Percentiles rank a stretch among this genome's conserved stretches.
These are phyloP conservation scores for Platynereis dumerilii DNA, from an alignment of 2,888 invertebrate genomes.

Conservation along the genomic window DNA sequence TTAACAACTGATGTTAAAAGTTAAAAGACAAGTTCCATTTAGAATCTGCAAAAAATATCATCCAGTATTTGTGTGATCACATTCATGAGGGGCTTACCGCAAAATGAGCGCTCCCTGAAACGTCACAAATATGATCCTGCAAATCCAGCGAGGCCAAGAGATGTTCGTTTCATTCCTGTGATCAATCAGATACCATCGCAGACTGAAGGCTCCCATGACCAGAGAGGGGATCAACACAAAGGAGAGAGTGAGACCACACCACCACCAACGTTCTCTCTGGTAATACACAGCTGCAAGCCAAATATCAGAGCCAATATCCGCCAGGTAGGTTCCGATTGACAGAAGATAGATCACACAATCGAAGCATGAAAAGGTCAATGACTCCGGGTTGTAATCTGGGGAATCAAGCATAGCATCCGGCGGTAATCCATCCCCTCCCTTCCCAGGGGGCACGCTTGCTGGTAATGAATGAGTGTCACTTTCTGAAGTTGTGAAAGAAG, in stretches of 20 bases:
- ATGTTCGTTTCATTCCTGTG: constrained; percentile 6
- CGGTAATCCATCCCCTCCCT: too few relatives aligned
- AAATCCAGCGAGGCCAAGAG: constrained; percentile 26
- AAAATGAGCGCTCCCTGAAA: constrained; percentile 32
- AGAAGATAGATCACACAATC: constrained; percentile 14
- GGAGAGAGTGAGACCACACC: constrained; percentile 22
- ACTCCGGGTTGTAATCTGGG: too few relatives aligned
- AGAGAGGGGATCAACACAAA: constrained; percentile 19
- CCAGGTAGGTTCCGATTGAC: constrained; percentile 21
- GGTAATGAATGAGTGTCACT: too few relatives aligned
- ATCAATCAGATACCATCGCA: constrained; percentile 20
- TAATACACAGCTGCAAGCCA: constrained; percentile 26
- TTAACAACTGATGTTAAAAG: too few relatives aligned
- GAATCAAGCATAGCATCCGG: too few relatives aligned
- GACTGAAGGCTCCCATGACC: constrained; percentile 18
- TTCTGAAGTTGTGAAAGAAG: too few relatives aligned
- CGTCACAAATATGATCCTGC: constrained; percentile 26
- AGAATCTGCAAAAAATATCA: too few relatives aligned
- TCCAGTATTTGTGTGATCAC: too few relatives aligned
- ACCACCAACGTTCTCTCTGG: constrained; percentile 17
- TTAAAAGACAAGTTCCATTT: too few relatives aligned
- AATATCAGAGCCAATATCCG: constrained; percentile 25
- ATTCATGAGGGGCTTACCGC: constrained; percentile 25
- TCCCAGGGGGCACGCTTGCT: too few relatives aligned
- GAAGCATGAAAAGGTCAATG: background rate